phyloP scores from a whole-genome alignment of 2,888 invertebrate genomes.

The Alentia gelatinosa region DNA sequence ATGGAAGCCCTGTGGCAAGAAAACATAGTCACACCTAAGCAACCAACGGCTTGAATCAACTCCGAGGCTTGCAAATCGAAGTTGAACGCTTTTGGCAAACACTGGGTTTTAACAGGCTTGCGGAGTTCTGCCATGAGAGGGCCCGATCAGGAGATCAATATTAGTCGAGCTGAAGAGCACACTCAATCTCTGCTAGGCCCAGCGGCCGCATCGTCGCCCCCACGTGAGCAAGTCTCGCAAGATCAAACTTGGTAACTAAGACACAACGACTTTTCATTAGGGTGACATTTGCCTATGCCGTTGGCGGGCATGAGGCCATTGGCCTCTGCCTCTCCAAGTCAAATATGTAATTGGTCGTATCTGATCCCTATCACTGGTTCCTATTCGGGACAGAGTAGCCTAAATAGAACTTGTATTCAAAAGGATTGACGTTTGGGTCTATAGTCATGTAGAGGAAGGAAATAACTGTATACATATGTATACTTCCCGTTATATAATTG shows the following conservation, averaged over 20 bases:
- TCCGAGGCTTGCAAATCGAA: neutral
- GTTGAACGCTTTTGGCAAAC: constrained; percentile 17
- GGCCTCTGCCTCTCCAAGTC: neutral
- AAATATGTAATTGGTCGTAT: neutral
- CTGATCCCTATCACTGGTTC: neutral
- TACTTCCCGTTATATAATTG: too few species aligned
- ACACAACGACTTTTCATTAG: neutral
- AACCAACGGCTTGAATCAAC: neutral
- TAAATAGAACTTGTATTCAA: neutral
- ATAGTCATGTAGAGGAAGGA: neutral
- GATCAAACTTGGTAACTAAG: neutral
- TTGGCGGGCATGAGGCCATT: neutral
- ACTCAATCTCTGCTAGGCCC: neutral
- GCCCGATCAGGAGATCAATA: neutral
- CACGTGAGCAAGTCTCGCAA: neutral
- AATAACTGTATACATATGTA: neutral
- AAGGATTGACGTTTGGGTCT: neutral
- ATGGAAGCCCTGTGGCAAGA: neutral
- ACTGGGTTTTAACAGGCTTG: neutral
- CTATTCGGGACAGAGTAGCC: neutral
- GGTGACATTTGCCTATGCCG: neutral
- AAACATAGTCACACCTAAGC: neutral
- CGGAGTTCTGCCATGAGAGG: neutral
- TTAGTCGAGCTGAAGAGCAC: neutral
- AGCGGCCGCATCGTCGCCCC: neutral